Percentiles rank a stretch among this genome's conserved stretches.
These are phyloP conservation scores for Drosophila fulvimacula DNA, from an alignment of 2,888 invertebrate species.

Conservation along the genomic window DNA sequence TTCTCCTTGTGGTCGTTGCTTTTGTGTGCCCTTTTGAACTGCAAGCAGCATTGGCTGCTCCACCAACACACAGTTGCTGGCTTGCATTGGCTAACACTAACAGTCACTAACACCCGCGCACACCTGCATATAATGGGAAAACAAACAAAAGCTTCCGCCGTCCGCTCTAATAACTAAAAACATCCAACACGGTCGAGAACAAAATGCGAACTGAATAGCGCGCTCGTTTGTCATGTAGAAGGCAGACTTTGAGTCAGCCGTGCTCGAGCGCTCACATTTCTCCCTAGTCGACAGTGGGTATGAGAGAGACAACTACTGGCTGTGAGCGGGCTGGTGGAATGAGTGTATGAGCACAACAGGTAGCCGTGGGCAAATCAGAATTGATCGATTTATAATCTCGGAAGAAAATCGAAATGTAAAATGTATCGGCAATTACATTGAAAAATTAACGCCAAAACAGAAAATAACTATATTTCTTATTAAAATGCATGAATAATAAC, in stretches of 20 bases:
- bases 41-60: slow-evolving; percentile 67
- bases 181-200: slow-evolving; percentile 73
- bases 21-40: slow-evolving; percentile 73
- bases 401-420: slow-evolving; percentile 12
- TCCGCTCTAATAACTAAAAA: slow-evolving; percentile 26
- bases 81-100: slow-evolving; percentile 67
- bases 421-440: slow-evolving; percentile 6
- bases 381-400: slow-evolving; percentile 44
- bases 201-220: slow-evolving; percentile 71
- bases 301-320: slow-evolving; percentile 48
- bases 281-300: slow-evolving; percentile 40
- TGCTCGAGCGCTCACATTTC: slow-evolving; percentile 44
- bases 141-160: slow-evolving; percentile 50
- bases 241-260: slow-evolving; percentile 57
- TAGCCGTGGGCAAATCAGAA: slow-evolving; percentile 44
- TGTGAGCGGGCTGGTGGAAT: slow-evolving; percentile 38
- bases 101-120: slow-evolving; percentile 59
- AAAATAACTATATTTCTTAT: not conserved
- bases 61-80: slow-evolving; percentile 50
- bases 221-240: slow-evolving; percentile 41
- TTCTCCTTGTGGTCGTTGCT: slow-evolving; percentile 27
- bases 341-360: slow-evolving; percentile 49
- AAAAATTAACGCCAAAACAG: not conserved
- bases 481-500: not conserved
- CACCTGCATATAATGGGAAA: slow-evolving; percentile 54